Conservation (phyloP, 2,888 invertebrate genomes). For the Pandemis corylana region DNA sequence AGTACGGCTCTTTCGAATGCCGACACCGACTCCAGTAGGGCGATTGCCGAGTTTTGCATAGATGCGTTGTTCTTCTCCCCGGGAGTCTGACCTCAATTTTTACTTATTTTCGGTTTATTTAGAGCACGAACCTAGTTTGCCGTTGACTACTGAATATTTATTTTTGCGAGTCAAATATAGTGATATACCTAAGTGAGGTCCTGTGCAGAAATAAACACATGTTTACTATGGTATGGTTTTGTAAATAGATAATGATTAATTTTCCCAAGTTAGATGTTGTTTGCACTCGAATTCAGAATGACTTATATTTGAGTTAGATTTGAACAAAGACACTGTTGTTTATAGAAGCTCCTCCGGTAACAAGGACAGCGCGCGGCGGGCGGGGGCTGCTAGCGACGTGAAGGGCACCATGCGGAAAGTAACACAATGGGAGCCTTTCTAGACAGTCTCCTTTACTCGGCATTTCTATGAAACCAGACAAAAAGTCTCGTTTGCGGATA, state of each 20-base stretch:
- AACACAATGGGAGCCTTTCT: slow-evolving; percentile 4
- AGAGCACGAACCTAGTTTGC: neutral
- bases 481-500: neutral
- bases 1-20: slow-evolving; percentile 78
- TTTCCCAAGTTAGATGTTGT: neutral
- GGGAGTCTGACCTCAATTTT: slow-evolving; percentile 43
- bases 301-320: neutral
- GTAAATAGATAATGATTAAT: slow-evolving; percentile 18
- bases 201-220: slow-evolving; percentile 41
- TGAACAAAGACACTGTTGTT: neutral
- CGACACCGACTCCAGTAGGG: slow-evolving; percentile 78
- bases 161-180: neutral
- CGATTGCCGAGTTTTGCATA: slow-evolving; percentile 83
- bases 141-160: neutral
- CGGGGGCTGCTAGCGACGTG: neutral
- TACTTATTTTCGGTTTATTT: neutral
- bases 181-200: neutral
- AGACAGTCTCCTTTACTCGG: neutral
- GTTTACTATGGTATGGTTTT: slow-evolving; percentile 74
- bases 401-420: neutral
- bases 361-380: neutral
- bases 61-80: slow-evolving; percentile 67
- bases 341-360: neutral
- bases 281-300: neutral
- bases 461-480: neutral